A percentile compares a stretch with the other conserved stretches of the same genome.
phyloP scores from a whole-genome alignment of 2,797 vertebrate genomes.

The Onychomys torridus region DNA sequence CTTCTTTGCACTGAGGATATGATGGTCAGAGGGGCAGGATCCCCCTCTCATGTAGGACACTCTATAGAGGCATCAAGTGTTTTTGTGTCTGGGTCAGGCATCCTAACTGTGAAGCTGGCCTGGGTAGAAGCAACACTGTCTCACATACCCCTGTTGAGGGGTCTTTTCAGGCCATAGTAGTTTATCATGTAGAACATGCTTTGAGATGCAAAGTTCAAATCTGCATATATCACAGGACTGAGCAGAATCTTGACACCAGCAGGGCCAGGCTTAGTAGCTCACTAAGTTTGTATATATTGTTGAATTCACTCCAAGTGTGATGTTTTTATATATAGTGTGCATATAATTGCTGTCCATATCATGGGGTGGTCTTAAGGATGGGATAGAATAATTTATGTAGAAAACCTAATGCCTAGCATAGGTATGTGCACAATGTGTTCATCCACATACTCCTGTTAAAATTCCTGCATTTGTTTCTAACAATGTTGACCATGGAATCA shows the following conservation, averaged over 20 bases:
- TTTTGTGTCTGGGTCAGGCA: neutral
- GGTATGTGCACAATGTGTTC: too few species aligned
- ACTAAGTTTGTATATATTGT: neutral
- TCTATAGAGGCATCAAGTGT: neutral
- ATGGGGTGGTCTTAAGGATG: neutral
- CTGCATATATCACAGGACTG: neutral
- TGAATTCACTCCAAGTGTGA: neutral
- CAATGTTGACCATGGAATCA: neutral
- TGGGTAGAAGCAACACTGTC: neutral
- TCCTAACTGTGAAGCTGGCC: neutral
- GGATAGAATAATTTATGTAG: neutral
- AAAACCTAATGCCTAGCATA: neutral
- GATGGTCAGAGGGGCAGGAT: neutral
- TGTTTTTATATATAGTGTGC: neutral
- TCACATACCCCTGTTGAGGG: neutral
- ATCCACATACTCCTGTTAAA: neutral
- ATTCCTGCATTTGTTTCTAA: neutral
- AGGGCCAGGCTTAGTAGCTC: neutral
- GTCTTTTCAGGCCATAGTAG: neutral
- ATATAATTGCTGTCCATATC: neutral
- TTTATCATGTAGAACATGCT: neutral
- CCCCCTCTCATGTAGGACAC: neutral
- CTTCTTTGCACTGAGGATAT: neutral
- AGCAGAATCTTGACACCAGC: neutral
- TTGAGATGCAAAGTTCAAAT: neutral